Evolutionary conservation across 2,113 vertebrate species (phyloP).

Genomic region (Mesitornis unicolor): DNA sequence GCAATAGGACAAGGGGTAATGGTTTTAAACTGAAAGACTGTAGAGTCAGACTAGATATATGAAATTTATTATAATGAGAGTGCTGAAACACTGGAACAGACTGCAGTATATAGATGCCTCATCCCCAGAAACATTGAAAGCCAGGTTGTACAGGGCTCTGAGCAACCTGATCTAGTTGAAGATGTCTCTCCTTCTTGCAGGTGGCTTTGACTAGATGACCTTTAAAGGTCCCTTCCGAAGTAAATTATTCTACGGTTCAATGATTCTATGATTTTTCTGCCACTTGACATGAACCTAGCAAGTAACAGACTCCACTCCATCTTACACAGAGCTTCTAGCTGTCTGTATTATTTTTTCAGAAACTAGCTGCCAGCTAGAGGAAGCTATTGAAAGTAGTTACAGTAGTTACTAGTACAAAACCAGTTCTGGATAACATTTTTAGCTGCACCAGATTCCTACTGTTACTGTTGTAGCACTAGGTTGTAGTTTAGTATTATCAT

Average conservation of each 20-base stretch:
- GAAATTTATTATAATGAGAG: fast-evolving
- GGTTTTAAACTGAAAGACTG: background rate
- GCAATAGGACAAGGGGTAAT: fast-evolving
- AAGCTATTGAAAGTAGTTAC: background rate
- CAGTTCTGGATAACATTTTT: background rate
- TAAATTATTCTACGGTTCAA: background rate
- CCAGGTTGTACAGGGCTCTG: background rate
- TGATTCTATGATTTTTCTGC: background rate
- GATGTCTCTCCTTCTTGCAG: background rate
- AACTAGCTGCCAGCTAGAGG: background rate
- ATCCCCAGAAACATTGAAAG: background rate
- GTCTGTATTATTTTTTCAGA: background rate
- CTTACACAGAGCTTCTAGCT: background rate
- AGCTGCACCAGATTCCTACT: background rate
- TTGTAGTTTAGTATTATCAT: background rate
- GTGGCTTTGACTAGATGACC: background rate
- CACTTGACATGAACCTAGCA: background rate
- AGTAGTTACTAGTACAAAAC: background rate
- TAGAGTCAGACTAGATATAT: background rate
- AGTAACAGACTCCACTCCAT: fast-evolving
- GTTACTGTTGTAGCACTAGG: background rate
- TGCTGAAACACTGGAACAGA: background rate
- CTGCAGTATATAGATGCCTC: fast-evolving
- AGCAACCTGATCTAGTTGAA: background rate
- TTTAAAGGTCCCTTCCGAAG: background rate